Percentiles rank a stretch among this genome's conserved stretches.
These are phyloP conservation scores for Ardeotis arabs DNA, from an alignment of 2,113 vertebrate genomes.

Conservation along the genomic window DNA sequence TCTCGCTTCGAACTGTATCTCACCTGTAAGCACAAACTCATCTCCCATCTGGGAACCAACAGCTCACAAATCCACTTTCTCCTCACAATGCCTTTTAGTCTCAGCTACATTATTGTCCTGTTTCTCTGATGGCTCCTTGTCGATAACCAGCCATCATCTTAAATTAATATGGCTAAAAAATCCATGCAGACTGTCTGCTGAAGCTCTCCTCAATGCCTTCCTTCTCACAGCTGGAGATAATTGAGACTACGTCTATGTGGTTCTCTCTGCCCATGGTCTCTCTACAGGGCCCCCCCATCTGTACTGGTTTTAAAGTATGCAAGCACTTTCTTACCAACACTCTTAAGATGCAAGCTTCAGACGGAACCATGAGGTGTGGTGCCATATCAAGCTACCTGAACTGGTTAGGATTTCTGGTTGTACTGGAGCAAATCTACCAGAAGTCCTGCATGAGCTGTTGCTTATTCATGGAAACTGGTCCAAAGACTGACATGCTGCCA, in stretches of 20 bases:
- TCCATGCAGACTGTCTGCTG: not conserved
- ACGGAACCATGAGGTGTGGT: not conserved
- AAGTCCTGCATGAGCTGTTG: not conserved
- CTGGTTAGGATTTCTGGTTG: not conserved
- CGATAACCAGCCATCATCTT: not conserved
- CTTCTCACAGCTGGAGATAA: not conserved
- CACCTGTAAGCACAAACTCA: not conserved
- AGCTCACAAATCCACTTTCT: not conserved
- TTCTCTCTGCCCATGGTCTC: rapidly evolving
- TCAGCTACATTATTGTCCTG: not conserved
- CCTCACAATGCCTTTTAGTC: not conserved
- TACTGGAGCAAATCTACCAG: not conserved
- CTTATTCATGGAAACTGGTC: not conserved
- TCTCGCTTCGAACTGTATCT: not conserved
- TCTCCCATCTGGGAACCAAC: not conserved
- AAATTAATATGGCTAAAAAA: not conserved
- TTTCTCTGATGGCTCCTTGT: not conserved
- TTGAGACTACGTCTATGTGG: not conserved
- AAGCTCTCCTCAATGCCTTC: not conserved
- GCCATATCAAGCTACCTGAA: not conserved
- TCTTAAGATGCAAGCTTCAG: not conserved
- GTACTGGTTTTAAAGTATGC: not conserved
- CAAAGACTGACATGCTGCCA: rapidly evolving
- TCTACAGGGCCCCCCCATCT: not conserved
- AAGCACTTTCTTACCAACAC: not conserved